These are phyloP conservation scores for Polydrusus tereticollis DNA, from an alignment of 2,888 invertebrate species.

Conservation along the genomic window DNA sequence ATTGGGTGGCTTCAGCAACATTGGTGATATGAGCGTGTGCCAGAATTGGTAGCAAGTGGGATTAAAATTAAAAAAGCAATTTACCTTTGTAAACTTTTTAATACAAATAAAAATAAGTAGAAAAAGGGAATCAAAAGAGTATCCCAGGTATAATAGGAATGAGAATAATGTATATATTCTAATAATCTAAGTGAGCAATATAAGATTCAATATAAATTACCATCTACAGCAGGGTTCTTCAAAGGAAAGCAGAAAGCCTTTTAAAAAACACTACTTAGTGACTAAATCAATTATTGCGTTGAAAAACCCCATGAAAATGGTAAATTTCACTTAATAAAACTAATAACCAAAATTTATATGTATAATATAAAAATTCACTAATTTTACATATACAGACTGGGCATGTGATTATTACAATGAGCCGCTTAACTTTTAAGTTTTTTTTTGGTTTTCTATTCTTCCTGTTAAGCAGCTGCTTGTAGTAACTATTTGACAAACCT, in stretches of 20 bases:
- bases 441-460: no score
- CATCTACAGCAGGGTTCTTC: not conserved
- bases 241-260: not conserved
- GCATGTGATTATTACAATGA: no score
- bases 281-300: not conserved
- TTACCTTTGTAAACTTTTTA: conserved; percentile 5
- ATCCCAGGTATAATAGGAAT: not conserved
- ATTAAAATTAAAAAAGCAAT: not conserved
- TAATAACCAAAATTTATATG: no score
- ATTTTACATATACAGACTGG: no score
- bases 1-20: no score
- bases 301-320: not conserved
- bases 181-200: conserved; percentile 1
- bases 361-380: no score
- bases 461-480: no score
- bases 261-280: not conserved
- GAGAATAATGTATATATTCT: not conserved
- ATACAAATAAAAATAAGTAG: conserved; percentile 4
- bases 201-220: not conserved
- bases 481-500: no score
- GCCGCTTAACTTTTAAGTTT: no score
- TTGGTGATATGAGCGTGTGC: no score
- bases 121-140: not conserved
- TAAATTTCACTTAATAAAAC: conserved; percentile 1
- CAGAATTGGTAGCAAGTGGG: not conserved